Base-by-base conservation (phyloP, 2,797 vertebrate species). In the Cheirogaleus major region DNA sequence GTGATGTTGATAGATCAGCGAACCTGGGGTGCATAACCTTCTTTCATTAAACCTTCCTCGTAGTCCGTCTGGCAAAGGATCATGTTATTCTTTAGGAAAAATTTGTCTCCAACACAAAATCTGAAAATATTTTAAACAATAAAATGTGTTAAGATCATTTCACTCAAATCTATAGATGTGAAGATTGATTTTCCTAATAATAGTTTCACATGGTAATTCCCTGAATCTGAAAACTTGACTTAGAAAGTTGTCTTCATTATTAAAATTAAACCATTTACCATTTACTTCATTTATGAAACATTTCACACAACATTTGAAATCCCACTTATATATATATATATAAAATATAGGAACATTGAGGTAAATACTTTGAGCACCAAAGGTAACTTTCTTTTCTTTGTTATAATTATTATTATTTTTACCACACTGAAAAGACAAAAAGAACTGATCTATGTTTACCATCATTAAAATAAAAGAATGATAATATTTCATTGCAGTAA, bases 1-100 rank as follows among this genome's bases (percentile, higher is more conserved):
- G 97, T 90, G 97, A 98, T 97, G 96, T 97, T 83, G 92, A 63
- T 32, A 61, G 81, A 96, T 99, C 99, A 99, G 99, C 99, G 99
- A 97, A 99, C 99, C 98, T 99, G 99, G 96, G 99, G 99, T 61
- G 99, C 99, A 1, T 99, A 99, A 85, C 99, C 99, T 98, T 99
- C 99, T 98, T 99, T 99, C 99, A 99, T 99, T 98, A 99, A 99
- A 84, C 99, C 99, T 97, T 99, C 99, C 96, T 99, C 99, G 82
- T 99, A 99, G 99, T 99, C 99, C 1, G 99, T 99, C 99, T 99
- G 99, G 98, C 99, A 99, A 94, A 99, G 99, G 97, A 99, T 99
- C 99, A 99, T 99, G 98, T 99, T 99, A 99, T 99, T 99, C 99
- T 99, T 99, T 97, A 99, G 98, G 98, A 99, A 99, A 98, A 99